A percentile compares a stretch with the other conserved stretches of the same genome.
Conservation (phyloP, 2,888 invertebrate genomes). For the Phrixothrix hirtus region DNA sequence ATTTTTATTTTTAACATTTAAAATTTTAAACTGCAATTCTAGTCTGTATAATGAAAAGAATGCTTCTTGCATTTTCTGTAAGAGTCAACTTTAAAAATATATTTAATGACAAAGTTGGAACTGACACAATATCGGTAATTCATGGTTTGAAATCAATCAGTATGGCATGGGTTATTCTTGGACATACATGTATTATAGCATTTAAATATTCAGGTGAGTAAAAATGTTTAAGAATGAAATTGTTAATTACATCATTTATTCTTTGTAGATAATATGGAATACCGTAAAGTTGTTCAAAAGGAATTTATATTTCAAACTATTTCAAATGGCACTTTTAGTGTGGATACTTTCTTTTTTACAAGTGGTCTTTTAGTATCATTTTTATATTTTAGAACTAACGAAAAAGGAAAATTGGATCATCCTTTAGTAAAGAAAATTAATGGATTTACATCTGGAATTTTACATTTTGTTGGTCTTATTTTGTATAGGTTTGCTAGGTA, state of each 20-base stretch:
- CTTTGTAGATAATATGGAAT: conserved; percentile 71
- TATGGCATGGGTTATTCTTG: conserved; percentile 69
- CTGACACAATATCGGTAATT: conserved; percentile 77
- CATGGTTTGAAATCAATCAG: conserved; percentile 67
- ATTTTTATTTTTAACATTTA: neutral
- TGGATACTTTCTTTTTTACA: conserved; percentile 80
- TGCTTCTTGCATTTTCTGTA: conserved; percentile 78
- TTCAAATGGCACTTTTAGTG: conserved; percentile 78
- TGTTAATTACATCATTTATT: neutral
- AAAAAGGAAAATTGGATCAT: conserved; percentile 71
- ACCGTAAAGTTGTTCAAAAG: conserved; percentile 71
- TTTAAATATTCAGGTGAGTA: conserved; percentile 75
- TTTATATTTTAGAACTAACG: conserved; percentile 79
- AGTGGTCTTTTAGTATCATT: conserved; percentile 85
- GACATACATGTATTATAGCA: conserved; percentile 76
- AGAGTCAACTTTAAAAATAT: conserved; percentile 78
- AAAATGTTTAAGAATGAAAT: neutral
- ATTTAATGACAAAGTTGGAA: conserved; percentile 76
- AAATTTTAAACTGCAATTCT: conserved; percentile 35
- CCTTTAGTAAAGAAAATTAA: conserved; percentile 65
- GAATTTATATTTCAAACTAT: conserved; percentile 80
- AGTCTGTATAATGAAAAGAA: conserved; percentile 66
- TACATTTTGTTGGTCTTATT: conserved; percentile 76
- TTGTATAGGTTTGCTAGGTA: conserved; percentile 78
- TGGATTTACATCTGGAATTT: conserved; percentile 65